phyloP scores from a whole-genome alignment of 2,113 vertebrate genomes.

The Psammodynastes pulverulentus region DNA sequence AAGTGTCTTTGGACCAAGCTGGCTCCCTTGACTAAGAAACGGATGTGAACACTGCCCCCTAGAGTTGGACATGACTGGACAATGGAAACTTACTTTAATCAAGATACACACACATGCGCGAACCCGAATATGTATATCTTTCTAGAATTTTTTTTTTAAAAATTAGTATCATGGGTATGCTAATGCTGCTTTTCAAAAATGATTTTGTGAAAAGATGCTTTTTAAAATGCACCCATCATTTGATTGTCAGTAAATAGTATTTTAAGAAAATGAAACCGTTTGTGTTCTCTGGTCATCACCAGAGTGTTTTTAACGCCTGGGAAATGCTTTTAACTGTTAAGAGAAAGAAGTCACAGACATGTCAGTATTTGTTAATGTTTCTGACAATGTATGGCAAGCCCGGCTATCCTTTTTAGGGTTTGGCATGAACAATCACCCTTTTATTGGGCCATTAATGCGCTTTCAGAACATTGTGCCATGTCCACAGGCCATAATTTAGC shows the following conservation, averaged over 20 bases:
- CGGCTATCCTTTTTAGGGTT: conserved; percentile 62
- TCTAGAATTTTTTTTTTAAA: neutral
- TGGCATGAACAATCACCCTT: conserved; percentile 61
- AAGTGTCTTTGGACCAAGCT: neutral
- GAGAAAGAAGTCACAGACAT: conserved; percentile 50
- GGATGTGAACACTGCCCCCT: neutral
- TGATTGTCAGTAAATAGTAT: neutral
- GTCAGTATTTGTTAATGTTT: conserved; percentile 55
- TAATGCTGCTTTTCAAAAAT: neutral
- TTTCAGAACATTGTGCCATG: conserved; percentile 55
- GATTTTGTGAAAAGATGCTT: neutral
- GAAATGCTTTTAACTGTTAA: conserved; percentile 44
- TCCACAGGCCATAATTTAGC: conserved; percentile 66
- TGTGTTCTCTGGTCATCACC: conserved; percentile 9
- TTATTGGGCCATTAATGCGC: conserved; percentile 64
- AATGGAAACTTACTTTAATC: neutral
- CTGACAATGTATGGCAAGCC: conserved; percentile 59
- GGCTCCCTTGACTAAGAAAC: neutral
- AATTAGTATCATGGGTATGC: neutral
- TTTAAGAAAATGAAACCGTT: neutral
- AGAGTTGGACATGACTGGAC: neutral
- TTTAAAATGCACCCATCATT: neutral
- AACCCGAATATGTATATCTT: neutral
- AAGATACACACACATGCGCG: neutral
- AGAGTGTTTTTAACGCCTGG: conserved; percentile 38